These are phyloP conservation scores for Galendromus occidentalis DNA, from an alignment of 1,140 invertebrate genomes.

Conservation along the genomic window DNA sequence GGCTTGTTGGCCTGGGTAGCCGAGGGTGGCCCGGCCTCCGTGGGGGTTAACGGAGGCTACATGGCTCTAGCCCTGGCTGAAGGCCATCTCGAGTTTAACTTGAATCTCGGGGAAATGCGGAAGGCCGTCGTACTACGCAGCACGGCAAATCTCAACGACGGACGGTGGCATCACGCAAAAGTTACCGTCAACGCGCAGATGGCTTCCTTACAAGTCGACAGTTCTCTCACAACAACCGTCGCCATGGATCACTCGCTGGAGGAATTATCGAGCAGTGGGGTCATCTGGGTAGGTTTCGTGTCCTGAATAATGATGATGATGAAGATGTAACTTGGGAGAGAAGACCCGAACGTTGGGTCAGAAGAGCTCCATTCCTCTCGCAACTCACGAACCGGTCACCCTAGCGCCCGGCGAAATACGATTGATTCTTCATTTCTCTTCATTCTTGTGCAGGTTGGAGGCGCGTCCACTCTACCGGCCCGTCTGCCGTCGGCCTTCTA, in stretches of 20 bases:
- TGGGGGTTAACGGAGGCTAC: conserved; percentile 32
- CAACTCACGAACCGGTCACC: too few relatives aligned
- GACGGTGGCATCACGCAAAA: conserved; percentile 46
- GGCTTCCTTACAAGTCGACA: conserved; percentile 5
- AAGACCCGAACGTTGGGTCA: too few relatives aligned
- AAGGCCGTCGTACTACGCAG: conserved; percentile 34
- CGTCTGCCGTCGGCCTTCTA: conserved; percentile 38
- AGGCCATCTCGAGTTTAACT: conserved; percentile 38
- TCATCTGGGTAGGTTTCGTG: not conserved
- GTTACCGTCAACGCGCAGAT: conserved; percentile 23
- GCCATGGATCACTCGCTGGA: conserved; percentile 1
- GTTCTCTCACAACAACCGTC: conserved; percentile 5
- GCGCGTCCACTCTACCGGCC: conserved; percentile 34
- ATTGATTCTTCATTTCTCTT: not conserved
- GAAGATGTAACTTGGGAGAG: too few relatives aligned
- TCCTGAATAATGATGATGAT: too few relatives aligned
- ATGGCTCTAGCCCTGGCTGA: conserved; percentile 38
- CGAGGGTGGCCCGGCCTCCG: conserved; percentile 29
- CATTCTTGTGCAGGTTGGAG: conserved; percentile 27
- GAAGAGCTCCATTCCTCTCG: too few relatives aligned
- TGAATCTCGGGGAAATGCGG: conserved; percentile 39
- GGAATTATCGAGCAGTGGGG: not conserved
- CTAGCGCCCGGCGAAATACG: too few relatives aligned
- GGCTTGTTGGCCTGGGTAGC: conserved; percentile 46
- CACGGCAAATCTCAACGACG: conserved; percentile 43